Percentiles rank a stretch among this genome's conserved stretches.
Conservation (phyloP, 1,140 invertebrate species). For the Drosophila watanabei region DNA sequence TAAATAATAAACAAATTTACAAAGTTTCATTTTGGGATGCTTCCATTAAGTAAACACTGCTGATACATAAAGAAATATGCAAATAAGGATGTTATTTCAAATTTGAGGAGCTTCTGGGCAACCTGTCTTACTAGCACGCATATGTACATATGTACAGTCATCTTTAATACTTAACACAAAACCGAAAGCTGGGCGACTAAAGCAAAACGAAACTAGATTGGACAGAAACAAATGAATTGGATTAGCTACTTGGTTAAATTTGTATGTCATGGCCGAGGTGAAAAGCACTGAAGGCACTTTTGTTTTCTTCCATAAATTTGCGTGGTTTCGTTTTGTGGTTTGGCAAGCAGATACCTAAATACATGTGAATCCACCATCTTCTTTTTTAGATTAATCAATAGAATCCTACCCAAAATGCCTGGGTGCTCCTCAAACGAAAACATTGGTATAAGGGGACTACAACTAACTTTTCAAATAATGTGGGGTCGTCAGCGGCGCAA, state of each 20-base stretch:
- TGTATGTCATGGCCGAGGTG: conserved; percentile 72
- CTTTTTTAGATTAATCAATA: conserved; percentile 14
- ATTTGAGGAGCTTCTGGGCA: conserved; percentile 65
- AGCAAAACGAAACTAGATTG: conserved; percentile 40
- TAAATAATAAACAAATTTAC: conserved; percentile 60
- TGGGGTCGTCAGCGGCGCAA: conserved; percentile 60
- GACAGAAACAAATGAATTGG: conserved; percentile 11
- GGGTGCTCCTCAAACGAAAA: conserved; percentile 52
- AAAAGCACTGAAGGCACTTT: conserved; percentile 73
- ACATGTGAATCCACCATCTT: conserved; percentile 2
- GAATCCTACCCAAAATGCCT: conserved; percentile 27
- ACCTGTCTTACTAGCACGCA: conserved; percentile 46
- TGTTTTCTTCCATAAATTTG: conserved; percentile 19
- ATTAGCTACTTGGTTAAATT: conserved; percentile 37
- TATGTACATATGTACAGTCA: conserved; percentile 53
- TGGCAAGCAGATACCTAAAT: conserved; percentile 29
- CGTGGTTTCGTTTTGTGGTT: conserved; percentile 15
- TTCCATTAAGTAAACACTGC: conserved; percentile 75
- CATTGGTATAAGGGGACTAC: conserved; percentile 39
- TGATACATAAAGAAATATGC: conserved; percentile 69
- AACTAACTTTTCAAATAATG: conserved; percentile 49
- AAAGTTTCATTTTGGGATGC: conserved; percentile 41
- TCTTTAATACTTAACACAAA: conserved; percentile 75
- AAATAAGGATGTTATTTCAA: conserved; percentile 40
- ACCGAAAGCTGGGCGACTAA: conserved; percentile 24